These are phyloP conservation scores for Grantiella picta DNA, from an alignment of 2,113 vertebrate genomes.

Conservation along the genomic window DNA sequence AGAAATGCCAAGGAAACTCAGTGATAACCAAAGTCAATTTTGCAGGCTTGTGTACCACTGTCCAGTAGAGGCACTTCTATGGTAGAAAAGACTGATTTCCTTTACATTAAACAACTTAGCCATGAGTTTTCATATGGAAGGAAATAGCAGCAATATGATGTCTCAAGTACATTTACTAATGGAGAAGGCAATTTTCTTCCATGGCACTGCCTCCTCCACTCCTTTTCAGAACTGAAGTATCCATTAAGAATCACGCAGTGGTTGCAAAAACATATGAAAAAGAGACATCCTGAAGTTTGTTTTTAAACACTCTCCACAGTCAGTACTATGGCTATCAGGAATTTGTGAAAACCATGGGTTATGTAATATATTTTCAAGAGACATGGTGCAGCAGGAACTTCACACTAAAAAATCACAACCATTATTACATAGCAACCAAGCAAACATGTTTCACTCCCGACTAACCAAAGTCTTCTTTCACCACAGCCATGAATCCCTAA, in stretches of 20 bases:
- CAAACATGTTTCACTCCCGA: neutral
- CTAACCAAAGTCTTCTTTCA: neutral
- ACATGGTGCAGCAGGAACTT: neutral
- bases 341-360: neutral
- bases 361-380: neutral
- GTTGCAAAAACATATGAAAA: neutral
- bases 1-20: neutral
- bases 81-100: neutral
- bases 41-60: neutral
- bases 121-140: neutral
- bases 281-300: neutral
- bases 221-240: constrained; percentile 17
- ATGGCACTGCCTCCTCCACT: neutral
- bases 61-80: neutral
- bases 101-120: neutral
- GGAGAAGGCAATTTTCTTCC: constrained; percentile 6
- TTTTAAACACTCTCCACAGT: neutral
- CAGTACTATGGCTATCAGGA: neutral
- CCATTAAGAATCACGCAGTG: neutral
- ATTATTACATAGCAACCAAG: neutral
- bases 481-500: neutral
- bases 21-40: neutral
- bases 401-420: neutral
- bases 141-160: neutral
- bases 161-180: neutral